Conservation (phyloP, 2,797 vertebrate species). For the Tiaroga cobitis region DNA sequence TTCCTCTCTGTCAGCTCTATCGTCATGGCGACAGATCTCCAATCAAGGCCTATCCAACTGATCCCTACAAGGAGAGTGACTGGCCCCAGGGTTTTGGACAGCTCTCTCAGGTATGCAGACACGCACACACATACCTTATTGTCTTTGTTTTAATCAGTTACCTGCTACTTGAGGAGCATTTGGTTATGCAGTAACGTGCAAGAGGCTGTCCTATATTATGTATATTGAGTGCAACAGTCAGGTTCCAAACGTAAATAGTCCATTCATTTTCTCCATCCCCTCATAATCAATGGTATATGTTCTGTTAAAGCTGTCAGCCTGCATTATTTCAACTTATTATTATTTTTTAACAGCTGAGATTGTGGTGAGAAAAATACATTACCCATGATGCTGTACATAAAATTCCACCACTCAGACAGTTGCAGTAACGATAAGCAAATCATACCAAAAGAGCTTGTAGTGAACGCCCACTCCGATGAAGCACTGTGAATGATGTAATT, state of each 20-base stretch:
- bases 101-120: slow-evolving; percentile 81
- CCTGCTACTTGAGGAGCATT: not conserved
- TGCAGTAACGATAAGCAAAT: not conserved
- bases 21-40: slow-evolving; percentile 92
- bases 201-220: not conserved
- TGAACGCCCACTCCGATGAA: not conserved
- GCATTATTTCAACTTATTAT: not conserved
- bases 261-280: not conserved
- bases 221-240: not conserved
- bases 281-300: not conserved
- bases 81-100: slow-evolving; percentile 96
- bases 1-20: slow-evolving; percentile 78
- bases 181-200: not conserved
- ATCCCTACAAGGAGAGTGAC: slow-evolving; percentile 82
- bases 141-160: not conserved
- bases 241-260: not conserved
- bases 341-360: not conserved
- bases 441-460: not conserved
- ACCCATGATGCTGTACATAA: not conserved
- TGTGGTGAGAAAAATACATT: not conserved
- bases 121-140: not conserved
- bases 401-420: not conserved
- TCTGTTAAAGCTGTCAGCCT: not conserved
- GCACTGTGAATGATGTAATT: not conserved
- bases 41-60: slow-evolving; percentile 83